These are phyloP conservation scores for Amaurobius ferox DNA, from an alignment of 2,888 invertebrate genomes.

Conservation along the genomic window DNA sequence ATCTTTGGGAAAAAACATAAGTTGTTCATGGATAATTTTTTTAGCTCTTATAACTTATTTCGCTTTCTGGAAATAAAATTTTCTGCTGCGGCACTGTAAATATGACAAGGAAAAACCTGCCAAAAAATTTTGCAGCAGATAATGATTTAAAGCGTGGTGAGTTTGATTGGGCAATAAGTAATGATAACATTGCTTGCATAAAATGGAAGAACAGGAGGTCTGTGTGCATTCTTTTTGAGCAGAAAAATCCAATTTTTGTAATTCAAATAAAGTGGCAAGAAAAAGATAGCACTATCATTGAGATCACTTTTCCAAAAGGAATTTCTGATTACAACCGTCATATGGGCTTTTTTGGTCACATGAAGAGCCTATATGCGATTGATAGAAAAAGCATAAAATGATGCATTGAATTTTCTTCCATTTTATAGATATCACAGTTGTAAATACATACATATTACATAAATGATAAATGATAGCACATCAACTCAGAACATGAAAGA, in stretches of 20 bases:
- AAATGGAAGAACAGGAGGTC: constrained; percentile 1
- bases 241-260: background rate
- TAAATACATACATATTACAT: background rate
- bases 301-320: background rate
- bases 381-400: background rate
- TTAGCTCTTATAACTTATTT: background rate
- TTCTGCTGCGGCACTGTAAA: background rate
- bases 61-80: background rate
- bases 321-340: background rate
- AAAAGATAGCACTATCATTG: background rate
- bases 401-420: background rate
- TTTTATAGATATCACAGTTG: background rate
- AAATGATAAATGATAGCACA: too few species aligned
- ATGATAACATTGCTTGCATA: background rate
- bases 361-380: too few species aligned
- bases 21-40: background rate
- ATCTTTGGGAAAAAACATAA: background rate
- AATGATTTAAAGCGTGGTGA: background rate
- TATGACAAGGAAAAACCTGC: background rate
- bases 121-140: background rate
- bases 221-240: background rate
- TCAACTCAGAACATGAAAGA: too few species aligned
- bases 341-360: background rate
- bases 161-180: background rate
- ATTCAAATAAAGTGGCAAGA: background rate